phyloP scores from a whole-genome alignment of 2,888 invertebrate species.

The Synergus japonicus region DNA sequence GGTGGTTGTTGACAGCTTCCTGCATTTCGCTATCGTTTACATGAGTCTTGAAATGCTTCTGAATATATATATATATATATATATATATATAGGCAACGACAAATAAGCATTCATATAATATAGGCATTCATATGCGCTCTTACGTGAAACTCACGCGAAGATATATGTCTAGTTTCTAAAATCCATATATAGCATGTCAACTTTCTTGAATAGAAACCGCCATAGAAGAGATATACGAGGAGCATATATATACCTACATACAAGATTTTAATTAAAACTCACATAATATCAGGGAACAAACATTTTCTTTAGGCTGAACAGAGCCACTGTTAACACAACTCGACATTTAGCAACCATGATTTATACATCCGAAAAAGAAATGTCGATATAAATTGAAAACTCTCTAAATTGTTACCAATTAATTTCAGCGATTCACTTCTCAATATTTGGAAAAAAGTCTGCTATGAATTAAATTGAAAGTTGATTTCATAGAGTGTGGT shows the following conservation, averaged over 20 bases:
- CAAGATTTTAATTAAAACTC: constrained; percentile 68
- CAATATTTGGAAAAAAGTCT: too few species aligned
- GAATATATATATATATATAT: too few species aligned
- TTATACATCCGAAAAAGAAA: neutral
- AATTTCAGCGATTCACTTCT: too few species aligned
- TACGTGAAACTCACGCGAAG: neutral
- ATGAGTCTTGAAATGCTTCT: constrained; percentile 19
- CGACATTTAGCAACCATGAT: neutral
- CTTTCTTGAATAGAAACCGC: constrained; percentile 24
- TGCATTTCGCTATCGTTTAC: constrained; percentile 22
- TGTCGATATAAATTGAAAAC: neutral
- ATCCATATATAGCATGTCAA: constrained; percentile 15
- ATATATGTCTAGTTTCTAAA: constrained; percentile 19
- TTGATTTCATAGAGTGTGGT: too few species aligned
- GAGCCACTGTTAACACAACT: neutral
- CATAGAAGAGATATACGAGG: neutral
- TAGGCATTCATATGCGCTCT: constrained; percentile 1
- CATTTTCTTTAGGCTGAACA: constrained; percentile 50
- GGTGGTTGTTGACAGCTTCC: constrained; percentile 1
- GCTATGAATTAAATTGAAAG: too few species aligned
- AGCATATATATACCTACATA: constrained; percentile 27
- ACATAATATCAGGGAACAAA: constrained; percentile 66
- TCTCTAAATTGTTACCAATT: neutral
- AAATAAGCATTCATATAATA: constrained; percentile 4
- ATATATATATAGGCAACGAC: neutral